These are phyloP conservation scores for Diplazon laetatorius DNA, from an alignment of 2,888 invertebrate genomes.

Conservation along the genomic window DNA sequence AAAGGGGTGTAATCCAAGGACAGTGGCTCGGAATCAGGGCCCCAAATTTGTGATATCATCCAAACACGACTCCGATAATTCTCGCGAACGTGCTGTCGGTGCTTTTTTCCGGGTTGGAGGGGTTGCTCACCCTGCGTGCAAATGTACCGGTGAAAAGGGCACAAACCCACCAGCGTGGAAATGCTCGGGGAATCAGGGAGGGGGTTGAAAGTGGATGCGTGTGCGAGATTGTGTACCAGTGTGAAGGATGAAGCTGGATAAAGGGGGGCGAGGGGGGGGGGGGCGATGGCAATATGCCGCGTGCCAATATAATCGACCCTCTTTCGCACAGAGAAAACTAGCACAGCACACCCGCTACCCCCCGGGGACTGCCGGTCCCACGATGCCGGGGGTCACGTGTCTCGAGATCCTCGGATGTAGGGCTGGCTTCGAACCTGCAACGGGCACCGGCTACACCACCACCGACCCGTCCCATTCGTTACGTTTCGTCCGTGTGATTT, in stretches of 20 bases:
- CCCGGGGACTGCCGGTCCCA: slow-evolving; percentile 57
- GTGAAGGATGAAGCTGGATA: slow-evolving; percentile 17
- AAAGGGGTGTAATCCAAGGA: slow-evolving; percentile 15
- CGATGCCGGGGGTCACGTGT: slow-evolving; percentile 63
- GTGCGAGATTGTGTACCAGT: slow-evolving; percentile 1
- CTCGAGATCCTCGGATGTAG: slow-evolving; percentile 36
- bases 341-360: slow-evolving; percentile 41
- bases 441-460: slow-evolving; percentile 55
- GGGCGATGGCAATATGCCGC: slow-evolving; percentile 77
- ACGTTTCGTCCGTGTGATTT: slow-evolving; percentile 75
- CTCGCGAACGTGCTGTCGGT: slow-evolving; percentile 62
- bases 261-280: too few relatives aligned
- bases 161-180: slow-evolving; percentile 69
- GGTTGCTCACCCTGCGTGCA: slow-evolving; percentile 67
- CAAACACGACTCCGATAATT: slow-evolving; percentile 67
- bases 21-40: slow-evolving; percentile 10
- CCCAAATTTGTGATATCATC: slow-evolving; percentile 46
- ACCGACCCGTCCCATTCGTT: slow-evolving; percentile 67
- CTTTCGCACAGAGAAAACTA: slow-evolving; percentile 31
- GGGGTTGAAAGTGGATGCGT: slow-evolving; percentile 19
- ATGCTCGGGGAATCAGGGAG: slow-evolving; percentile 62
- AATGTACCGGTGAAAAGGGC: slow-evolving; percentile 18
- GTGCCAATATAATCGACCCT: slow-evolving; percentile 78
- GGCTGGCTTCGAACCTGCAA: slow-evolving; percentile 65
- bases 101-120: slow-evolving; percentile 1